These are phyloP conservation scores for Artemia sp. DNA, from an alignment of 2,888 invertebrate genomes.

Conservation along the genomic window DNA sequence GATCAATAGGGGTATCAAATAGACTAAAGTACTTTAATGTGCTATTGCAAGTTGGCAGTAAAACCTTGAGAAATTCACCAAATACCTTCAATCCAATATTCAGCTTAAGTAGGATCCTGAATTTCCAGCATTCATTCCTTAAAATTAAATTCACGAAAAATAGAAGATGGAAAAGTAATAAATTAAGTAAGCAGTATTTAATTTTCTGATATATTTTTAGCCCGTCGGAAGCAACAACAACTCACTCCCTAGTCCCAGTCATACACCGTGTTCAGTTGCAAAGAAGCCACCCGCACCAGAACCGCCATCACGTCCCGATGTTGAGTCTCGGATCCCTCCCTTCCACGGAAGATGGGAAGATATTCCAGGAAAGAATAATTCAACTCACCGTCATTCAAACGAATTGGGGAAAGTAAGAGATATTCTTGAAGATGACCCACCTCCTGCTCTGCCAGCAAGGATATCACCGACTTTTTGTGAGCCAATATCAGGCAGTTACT, in stretches of 20 bases:
- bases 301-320: slow-evolving; percentile 35
- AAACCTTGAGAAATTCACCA: too few species aligned
- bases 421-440: slow-evolving; percentile 17
- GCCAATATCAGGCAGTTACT: neutral
- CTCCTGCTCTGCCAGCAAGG: slow-evolving; percentile 13
- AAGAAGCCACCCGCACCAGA: slow-evolving; percentile 43
- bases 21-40: too few species aligned
- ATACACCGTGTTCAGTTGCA: slow-evolving; percentile 24
- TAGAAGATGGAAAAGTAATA: too few species aligned
- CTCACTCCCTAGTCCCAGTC: slow-evolving; percentile 19
- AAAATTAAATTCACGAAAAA: too few species aligned
- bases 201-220: slow-evolving; percentile 16
- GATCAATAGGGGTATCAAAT: too few species aligned
- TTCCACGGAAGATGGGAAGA: slow-evolving; percentile 13
- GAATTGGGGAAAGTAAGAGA: neutral
- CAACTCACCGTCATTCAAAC: neutral
- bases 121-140: too few species aligned
- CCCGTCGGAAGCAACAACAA: slow-evolving; percentile 28
- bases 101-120: too few species aligned
- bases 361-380: neutral
- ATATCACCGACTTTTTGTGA: neutral
- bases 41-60: too few species aligned
- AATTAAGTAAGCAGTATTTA: neutral
- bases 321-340: slow-evolving; percentile 17
- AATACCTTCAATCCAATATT: too few species aligned